Percentiles rank a stretch among this genome's conserved stretches.
These are phyloP conservation scores for Jacana jacana DNA, from an alignment of 2,113 vertebrate genomes.

Conservation along the genomic window DNA sequence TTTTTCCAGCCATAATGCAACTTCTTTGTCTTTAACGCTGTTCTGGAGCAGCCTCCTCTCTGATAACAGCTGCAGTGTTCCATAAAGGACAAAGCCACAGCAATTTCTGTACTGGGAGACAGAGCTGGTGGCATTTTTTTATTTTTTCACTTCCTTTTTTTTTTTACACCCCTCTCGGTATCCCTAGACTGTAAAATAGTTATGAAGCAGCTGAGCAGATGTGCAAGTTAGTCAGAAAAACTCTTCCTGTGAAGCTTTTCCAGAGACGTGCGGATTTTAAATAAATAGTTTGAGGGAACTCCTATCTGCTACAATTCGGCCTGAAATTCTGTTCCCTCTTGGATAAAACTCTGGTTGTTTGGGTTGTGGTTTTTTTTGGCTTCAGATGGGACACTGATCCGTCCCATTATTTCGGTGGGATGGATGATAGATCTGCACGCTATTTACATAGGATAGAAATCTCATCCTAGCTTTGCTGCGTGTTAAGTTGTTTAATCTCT, in stretches of 20 bases:
- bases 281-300: background rate
- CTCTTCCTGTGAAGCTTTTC: conserved; percentile 10
- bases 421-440: conserved; percentile 14
- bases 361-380: background rate
- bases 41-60: background rate
- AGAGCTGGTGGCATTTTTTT: background rate
- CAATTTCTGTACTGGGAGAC: background rate
- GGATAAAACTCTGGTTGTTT: background rate
- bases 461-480: background rate
- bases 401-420: background rate
- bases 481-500: conserved; percentile 33
- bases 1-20: background rate
- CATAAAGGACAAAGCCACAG: background rate
- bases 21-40: background rate
- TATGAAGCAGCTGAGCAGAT: background rate
- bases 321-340: conserved; percentile 28
- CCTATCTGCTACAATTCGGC: background rate
- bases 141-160: background rate
- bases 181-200: conserved; percentile 18
- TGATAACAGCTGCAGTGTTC: background rate
- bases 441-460: conserved; percentile 15
- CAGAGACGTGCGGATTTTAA: background rate
- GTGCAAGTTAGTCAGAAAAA: background rate
- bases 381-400: background rate
- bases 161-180: background rate